phyloP scores from a whole-genome alignment of 2,113 vertebrate species.

The Euleptes europaea region DNA sequence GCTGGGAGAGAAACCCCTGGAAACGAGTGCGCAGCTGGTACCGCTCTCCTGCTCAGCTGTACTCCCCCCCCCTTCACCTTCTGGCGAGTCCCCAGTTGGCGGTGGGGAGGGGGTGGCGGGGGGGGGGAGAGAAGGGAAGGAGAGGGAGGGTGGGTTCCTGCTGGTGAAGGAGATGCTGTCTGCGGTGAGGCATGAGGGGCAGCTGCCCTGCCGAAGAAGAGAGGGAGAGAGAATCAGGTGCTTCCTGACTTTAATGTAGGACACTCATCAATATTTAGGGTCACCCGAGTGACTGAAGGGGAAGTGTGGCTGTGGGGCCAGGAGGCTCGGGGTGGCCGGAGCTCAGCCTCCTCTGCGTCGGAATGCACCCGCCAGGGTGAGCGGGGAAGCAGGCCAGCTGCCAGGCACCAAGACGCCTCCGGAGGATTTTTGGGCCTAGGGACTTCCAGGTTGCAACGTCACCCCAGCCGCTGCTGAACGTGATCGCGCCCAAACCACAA shows the following conservation, averaged over 20 bases:
- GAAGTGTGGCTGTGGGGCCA: background rate
- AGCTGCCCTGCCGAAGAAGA: constrained; percentile 53
- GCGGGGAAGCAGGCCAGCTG: background rate
- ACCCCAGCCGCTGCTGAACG: background rate
- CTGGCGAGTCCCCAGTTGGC: background rate
- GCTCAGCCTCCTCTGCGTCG: constrained; percentile 5
- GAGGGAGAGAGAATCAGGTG: constrained; percentile 39
- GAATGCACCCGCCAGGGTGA: background rate
- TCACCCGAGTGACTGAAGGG: constrained; percentile 13
- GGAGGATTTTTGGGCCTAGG: background rate
- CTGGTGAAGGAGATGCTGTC: constrained; percentile 38
- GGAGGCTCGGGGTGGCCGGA: background rate
- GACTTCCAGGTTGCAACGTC: background rate
- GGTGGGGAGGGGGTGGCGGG: background rate
- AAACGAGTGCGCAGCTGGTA: constrained; percentile 22
- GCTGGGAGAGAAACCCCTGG: constrained; percentile 29
- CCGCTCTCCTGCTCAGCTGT: background rate
- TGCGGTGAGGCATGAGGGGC: constrained; percentile 49
- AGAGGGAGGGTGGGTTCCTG: background rate
- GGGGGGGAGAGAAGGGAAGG: background rate
- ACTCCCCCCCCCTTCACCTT: background rate
- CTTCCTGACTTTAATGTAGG: constrained; percentile 49
- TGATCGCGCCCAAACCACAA: background rate
- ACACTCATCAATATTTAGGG: constrained; percentile 59
- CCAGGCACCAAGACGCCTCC: background rate